Percentiles rank a stretch among this genome's conserved stretches.
Conservation (phyloP, 2,888 invertebrate genomes). For the Dorcus hopei region DNA sequence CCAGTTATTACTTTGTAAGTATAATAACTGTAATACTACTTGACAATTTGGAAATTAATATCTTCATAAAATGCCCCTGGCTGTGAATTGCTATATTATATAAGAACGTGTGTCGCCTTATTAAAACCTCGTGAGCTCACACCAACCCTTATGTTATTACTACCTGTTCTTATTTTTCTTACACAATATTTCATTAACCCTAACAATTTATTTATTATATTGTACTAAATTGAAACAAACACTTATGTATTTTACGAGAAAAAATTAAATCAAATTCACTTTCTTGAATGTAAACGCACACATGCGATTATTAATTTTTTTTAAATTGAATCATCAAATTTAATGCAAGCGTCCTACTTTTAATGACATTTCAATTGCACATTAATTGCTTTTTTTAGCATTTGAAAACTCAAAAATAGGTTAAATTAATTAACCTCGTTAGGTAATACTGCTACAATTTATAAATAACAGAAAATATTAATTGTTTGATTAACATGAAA, state of each 20-base stretch:
- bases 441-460: too few relatives aligned
- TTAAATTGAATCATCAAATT: too few relatives aligned
- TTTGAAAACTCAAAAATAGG: too few relatives aligned
- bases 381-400: too few relatives aligned
- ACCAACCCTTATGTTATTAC: constrained; percentile 5
- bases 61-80: constrained; percentile 51
- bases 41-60: constrained; percentile 51
- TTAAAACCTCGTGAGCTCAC: constrained; percentile 48
- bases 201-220: background rate
- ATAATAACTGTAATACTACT: constrained; percentile 50
- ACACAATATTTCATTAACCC: background rate
- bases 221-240: background rate
- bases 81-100: constrained; percentile 31
- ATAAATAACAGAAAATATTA: too few relatives aligned
- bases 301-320: too few relatives aligned
- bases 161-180: constrained; percentile 12
- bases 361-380: too few relatives aligned
- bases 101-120: constrained; percentile 42
- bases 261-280: background rate
- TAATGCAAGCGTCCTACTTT: too few relatives aligned
- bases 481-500: too few relatives aligned
- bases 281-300: too few relatives aligned
- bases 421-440: too few relatives aligned
- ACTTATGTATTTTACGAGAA: background rate
- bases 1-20: constrained; percentile 50